Percentiles rank a stretch among this genome's conserved stretches.
These are phyloP conservation scores for Pagrus major DNA, from an alignment of 2,113 vertebrate genomes.

Conservation along the genomic window DNA sequence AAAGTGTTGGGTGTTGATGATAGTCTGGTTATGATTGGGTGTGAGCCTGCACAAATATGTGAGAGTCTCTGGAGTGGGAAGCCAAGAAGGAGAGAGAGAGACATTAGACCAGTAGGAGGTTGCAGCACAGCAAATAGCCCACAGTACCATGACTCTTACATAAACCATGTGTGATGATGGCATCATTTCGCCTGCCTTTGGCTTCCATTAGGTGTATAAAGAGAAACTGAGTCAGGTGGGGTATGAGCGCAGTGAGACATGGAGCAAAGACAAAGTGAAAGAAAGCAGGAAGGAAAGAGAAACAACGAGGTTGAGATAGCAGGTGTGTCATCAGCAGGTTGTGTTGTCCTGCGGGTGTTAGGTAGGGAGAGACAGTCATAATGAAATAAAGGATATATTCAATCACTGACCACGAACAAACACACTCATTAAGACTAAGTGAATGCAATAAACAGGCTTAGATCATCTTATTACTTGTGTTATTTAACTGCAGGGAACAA, in stretches of 20 bases:
- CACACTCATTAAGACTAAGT: slow-evolving; percentile 71
- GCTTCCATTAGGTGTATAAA: slow-evolving; percentile 44
- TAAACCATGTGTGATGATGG: slow-evolving; percentile 61
- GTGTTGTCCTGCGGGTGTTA: slow-evolving; percentile 49
- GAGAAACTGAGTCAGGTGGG: slow-evolving; percentile 9
- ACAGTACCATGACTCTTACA: slow-evolving; percentile 21
- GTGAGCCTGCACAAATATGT: slow-evolving; percentile 9
- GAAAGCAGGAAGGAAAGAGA: background rate
- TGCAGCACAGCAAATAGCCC: slow-evolving; percentile 26
- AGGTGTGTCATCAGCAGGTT: slow-evolving; percentile 39
- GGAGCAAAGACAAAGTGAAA: slow-evolving; percentile 7
- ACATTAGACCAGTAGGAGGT: slow-evolving; percentile 13
- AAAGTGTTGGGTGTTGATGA: background rate
- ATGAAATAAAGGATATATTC: slow-evolving; percentile 67
- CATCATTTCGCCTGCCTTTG: slow-evolving; percentile 43
- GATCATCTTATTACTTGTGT: slow-evolving; percentile 62
- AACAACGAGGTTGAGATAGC: slow-evolving; percentile 1
- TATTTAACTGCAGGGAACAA: slow-evolving; percentile 65
- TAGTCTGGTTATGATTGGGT: background rate
- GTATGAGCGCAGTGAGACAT: slow-evolving; percentile 14
- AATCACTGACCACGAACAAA: slow-evolving; percentile 71
- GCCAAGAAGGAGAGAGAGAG: slow-evolving; percentile 24
- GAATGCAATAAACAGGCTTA: slow-evolving; percentile 64
- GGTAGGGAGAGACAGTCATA: slow-evolving; percentile 44
- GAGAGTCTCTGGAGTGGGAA: slow-evolving; percentile 21